Evolutionary conservation across 2,888 invertebrate species (phyloP).

Genomic region (Leptinotarsa tumamoca): DNA sequence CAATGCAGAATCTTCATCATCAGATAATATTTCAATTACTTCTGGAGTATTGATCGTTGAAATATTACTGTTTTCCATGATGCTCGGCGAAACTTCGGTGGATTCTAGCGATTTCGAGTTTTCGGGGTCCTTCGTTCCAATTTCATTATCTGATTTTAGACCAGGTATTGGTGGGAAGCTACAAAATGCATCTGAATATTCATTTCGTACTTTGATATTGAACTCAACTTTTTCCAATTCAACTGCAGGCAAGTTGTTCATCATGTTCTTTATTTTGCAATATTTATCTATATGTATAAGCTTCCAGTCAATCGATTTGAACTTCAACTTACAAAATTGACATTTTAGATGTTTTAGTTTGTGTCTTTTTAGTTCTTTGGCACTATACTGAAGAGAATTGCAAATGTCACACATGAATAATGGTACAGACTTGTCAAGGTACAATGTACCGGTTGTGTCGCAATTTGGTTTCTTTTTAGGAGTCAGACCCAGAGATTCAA

Average conservation of each 20-base stretch:
- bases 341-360: constrained; percentile 49
- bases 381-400: constrained; percentile 44
- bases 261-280: constrained; percentile 49
- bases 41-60: background rate
- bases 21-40: constrained; percentile 41
- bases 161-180: constrained; percentile 24
- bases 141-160: background rate
- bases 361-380: constrained; percentile 48
- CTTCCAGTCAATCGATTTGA: constrained; percentile 44
- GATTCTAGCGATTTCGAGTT: background rate
- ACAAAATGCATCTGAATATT: constrained; percentile 45
- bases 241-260: constrained; percentile 45
- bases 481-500: constrained; percentile 17
- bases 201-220: constrained; percentile 40
- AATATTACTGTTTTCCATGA: background rate
- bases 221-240: constrained; percentile 47
- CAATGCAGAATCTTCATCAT: constrained; percentile 35
- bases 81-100: background rate
- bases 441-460: constrained; percentile 10
- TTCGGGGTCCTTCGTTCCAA: background rate
- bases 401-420: constrained; percentile 51
- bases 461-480: background rate
- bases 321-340: constrained; percentile 51
- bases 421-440: constrained; percentile 25
- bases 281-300: constrained; percentile 43